These are phyloP conservation scores for Scalopus aquaticus DNA, from an alignment of 2,113 vertebrate species.

Conservation along the genomic window DNA sequence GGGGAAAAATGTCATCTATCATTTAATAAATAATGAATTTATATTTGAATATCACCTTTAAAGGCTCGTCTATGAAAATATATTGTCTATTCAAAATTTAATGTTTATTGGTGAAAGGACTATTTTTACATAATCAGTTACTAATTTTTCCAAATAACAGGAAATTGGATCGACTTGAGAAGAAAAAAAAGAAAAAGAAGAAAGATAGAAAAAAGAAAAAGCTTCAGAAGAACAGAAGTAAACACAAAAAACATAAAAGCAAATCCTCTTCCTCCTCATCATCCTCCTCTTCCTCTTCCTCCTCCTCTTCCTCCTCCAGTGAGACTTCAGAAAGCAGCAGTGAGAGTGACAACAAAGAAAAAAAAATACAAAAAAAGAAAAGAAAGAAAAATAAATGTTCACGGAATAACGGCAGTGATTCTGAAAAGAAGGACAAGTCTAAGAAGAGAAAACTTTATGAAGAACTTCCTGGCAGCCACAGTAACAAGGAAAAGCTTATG, in stretches of 20 bases:
- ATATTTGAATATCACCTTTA: constrained; percentile 44
- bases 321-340: constrained; percentile 87
- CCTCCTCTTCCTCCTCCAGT: constrained; percentile 83
- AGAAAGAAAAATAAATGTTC: constrained; percentile 87
- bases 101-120: background rate
- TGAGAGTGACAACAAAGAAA: constrained; percentile 87
- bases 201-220: constrained; percentile 91
- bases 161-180: constrained; percentile 97
- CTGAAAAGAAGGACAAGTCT: constrained; percentile 83
- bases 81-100: constrained; percentile 13
- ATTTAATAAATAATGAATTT: constrained; percentile 46
- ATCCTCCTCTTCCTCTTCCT: background rate
- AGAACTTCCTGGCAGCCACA: constrained; percentile 80
- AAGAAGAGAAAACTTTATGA: constrained; percentile 85
- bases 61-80: constrained; percentile 16
- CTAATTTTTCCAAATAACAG: constrained; percentile 85
- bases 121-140: constrained; percentile 48
- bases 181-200: constrained; percentile 92
- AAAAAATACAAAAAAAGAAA: constrained; percentile 87
- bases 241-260: constrained; percentile 91
- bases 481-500: constrained; percentile 81
- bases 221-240: constrained; percentile 91
- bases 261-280: constrained; percentile 65
- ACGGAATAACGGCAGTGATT: constrained; percentile 84
- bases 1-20: constrained; percentile 34